Base-by-base conservation (phyloP, 1,140 invertebrate genomes). In the Cherax destructor region DNA sequence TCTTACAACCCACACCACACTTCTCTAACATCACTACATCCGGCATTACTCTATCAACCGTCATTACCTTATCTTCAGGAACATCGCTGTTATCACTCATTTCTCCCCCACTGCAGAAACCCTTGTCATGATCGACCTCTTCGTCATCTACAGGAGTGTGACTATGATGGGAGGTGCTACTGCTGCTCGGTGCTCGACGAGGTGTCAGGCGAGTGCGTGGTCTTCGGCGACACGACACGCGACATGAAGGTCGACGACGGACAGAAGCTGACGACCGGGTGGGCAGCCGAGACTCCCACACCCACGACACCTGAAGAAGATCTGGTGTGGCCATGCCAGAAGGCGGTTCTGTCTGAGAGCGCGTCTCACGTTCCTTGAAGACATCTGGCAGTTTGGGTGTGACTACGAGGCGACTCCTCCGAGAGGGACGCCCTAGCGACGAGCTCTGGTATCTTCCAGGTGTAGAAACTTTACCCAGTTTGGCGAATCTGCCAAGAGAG, bases 301-400 rank as follows among this genome's bases (percentile, higher is more conserved):
- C 79, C 87, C 87, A 88, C 30, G 87, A 83, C 79, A 88, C 78
- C 65, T 88, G 61, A 7, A 83, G 65, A 16, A 88, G 47, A 24
- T 88, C 79, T 24, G 87, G 87, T 9, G 83, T 30, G 3, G 83
- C 30, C 47, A 72, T 18, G 21, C 61, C 52, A 3, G 87, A 41
- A 24, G 87, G 87, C 0, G 86, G 87, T 61, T 88, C 87, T 21
- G 87, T 88, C 61, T 88, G 78, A 13, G 79, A 81, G 5, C 87
- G 61, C n/a, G 24, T 24, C 10, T 24, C 65, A 10, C 49, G 47
- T 56, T n/a, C 50, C n/a, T 76, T 21, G 11, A 52, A 41, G 50
- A 47, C 3, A 56, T 16, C 59, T 30, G 74, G 85, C 30, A 50
- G 50, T 50, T 74, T 30, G n/a, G 85, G 85, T 18, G 85, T 86